A percentile compares a stretch with the other conserved stretches of the same genome.
Evolutionary conservation across 2,888 invertebrate genomes (phyloP).

Genomic region (Saturnia pavonia): DNA sequence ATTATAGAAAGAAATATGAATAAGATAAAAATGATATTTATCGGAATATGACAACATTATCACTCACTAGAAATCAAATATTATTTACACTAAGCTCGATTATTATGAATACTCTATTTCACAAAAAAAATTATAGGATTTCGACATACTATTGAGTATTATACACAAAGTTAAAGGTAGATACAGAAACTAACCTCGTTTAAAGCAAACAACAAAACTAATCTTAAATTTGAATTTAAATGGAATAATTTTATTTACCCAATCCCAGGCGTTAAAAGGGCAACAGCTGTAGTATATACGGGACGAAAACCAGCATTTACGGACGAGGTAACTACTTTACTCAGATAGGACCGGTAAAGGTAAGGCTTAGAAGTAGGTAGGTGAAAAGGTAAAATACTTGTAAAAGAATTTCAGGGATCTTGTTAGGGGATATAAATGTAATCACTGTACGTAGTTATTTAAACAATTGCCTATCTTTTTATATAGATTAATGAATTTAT

Average conservation of each 20-base stretch:
- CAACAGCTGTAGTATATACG: slow-evolving; percentile 27
- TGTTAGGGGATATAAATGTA: not conserved
- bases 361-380: slow-evolving; percentile 2
- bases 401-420: not conserved
- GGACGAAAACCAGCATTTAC: slow-evolving; percentile 26
- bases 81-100: not conserved
- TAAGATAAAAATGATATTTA: too few species aligned
- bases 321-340: slow-evolving; percentile 28
- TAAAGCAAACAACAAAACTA: slow-evolving; percentile 31
- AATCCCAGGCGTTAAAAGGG: slow-evolving; percentile 27
- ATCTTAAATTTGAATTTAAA: slow-evolving; percentile 41
- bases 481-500: not conserved
- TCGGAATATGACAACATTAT: too few species aligned
- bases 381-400: slow-evolving; percentile 11
- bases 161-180: slow-evolving; percentile 14
- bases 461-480: not conserved
- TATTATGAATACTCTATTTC: not conserved
- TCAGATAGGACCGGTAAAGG: slow-evolving; percentile 6
- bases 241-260: slow-evolving; percentile 38
- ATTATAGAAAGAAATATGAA: too few species aligned
- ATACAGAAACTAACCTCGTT: slow-evolving; percentile 28
- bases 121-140: not conserved
- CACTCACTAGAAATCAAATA: not conserved
- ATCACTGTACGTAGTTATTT: not conserved
- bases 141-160: not conserved